These are phyloP conservation scores for Holothuria glaberrima DNA, from an alignment of 35 echinoderm and acorn worm species.

Conservation along the genomic window DNA sequence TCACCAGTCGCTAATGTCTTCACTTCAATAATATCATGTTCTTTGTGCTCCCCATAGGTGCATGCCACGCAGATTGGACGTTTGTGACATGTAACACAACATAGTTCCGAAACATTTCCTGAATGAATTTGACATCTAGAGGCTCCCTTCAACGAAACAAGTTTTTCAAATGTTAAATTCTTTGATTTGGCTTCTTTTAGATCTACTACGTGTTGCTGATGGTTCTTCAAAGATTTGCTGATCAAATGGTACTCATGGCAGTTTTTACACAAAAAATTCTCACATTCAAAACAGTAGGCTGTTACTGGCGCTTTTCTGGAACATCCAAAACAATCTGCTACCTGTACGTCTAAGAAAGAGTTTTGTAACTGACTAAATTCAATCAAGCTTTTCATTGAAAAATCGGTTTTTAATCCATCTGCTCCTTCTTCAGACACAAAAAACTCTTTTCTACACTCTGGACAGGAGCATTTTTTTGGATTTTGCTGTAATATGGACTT, in stretches of 20 bases:
- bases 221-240: neutral
- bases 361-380: constrained; percentile 21
- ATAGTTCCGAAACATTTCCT: neutral
- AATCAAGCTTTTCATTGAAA: constrained; percentile 21
- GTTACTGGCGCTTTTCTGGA: neutral
- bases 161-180: neutral
- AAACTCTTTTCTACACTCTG: constrained; percentile 15
- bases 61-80: neutral
- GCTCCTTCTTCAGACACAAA: constrained; percentile 2
- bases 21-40: neutral
- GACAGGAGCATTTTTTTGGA: neutral
- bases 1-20: neutral
- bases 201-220: neutral
- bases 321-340: constrained; percentile 1
- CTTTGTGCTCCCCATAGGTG: neutral
- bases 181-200: neutral
- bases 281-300: neutral
- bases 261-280: neutral
- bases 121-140: neutral
- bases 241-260: neutral
- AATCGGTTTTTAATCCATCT: constrained; percentile 44
- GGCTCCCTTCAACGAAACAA: neutral
- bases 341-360: neutral
- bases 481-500: neutral
- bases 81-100: neutral